Evolutionary conservation across 2,888 invertebrate species (phyloP), one percentile per base, ranked within the genome.

Genomic region (Orthosia incerta): DNA sequence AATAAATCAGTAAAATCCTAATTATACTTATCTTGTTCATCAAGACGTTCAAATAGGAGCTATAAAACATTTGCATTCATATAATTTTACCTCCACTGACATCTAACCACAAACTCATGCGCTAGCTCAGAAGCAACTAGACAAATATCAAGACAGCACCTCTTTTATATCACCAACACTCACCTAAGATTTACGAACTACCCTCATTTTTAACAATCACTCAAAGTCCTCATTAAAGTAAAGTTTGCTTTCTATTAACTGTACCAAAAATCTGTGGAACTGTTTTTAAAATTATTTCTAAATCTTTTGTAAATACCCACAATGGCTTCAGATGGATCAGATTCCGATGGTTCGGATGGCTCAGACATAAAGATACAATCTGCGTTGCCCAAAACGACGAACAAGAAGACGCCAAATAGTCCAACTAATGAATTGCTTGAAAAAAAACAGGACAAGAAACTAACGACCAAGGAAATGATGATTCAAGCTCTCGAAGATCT

Each of bases 381-480:
- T 0, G 86, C 88, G 0, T 65, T 90, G 61, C 74, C 84, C 1
- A 65, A 89, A 60, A 68, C 87, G 4, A 23, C 88, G 0, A 82
- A 76, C 1, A 87, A 88, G 46, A 90, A 90, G 16, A 71, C 77
- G 39, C 82, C 84, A 0, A 70, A 13, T 4, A 80, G 79, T 46
- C 80, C 80, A 45, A 57, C 82, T 45, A 23, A 39, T 74, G 56
- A 62, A 12, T 13, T 83, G 18, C 60, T 64, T 0, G 73, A 65
- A 11, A 71, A 82, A 53, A 71, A 68, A 15, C 12, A 20, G 16
- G 85, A 85, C 11, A 95, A 92, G 72, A 95, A 94, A 64, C 9
- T 90, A 0, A 89, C 90, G 0, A 95, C 94, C 0, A 95, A 94
- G 77, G 74, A 85, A 0, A 96, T 96, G 96, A 89, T 96, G 0